Base-by-base conservation (phyloP, 2,888 invertebrate species). In the Dione juno region DNA sequence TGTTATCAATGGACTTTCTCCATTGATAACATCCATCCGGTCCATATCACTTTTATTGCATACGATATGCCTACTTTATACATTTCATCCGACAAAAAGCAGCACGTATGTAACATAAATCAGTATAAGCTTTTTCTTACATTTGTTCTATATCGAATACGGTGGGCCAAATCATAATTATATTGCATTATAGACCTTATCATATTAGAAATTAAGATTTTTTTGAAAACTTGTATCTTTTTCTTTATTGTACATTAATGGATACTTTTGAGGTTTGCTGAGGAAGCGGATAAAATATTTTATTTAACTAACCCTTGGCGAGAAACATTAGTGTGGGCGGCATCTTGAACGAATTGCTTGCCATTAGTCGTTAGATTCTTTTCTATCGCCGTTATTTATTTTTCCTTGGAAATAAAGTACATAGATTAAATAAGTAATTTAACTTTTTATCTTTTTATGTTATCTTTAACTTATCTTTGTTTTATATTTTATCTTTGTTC, bases 21-120 rank as follows among this genome's bases (percentile, higher is more conserved):
- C n/a, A n/a, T n/a, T n/a, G n/a, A n/a, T n/a, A n/a, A n/a, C n/a
- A n/a, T n/a, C n/a, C 37, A 43, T 28, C 14, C n/a, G n/a, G 43
- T 21, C 21, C 43, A 43, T 45, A 61, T 61, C 59, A 43, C n/a
- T 28, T 43, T 28, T 61, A 61, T 43, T 35, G 13, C 48, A 50
- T 40, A 64, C 50, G 28, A 43, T 52, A 68, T 37, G 41, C 63
- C 48, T 54, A 63, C 43, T 61, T 58, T 41, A 58, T 71, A 66
- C 43, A 50, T 21, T 21, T 61, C 58, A 77, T 77, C 77, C 74
- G 70, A 81, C 79, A 81, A 83, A 81, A 82, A 66, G 48, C 50
- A 64, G 59, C 76, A 75, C 76, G 76, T 75, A 53, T 58, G 37
- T 21, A 63, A 67, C 73, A 75, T 76, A 75, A 76, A 76, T 75